Base-by-base conservation (phyloP, 2,113 vertebrate species). In the Lates calcarifer region DNA sequence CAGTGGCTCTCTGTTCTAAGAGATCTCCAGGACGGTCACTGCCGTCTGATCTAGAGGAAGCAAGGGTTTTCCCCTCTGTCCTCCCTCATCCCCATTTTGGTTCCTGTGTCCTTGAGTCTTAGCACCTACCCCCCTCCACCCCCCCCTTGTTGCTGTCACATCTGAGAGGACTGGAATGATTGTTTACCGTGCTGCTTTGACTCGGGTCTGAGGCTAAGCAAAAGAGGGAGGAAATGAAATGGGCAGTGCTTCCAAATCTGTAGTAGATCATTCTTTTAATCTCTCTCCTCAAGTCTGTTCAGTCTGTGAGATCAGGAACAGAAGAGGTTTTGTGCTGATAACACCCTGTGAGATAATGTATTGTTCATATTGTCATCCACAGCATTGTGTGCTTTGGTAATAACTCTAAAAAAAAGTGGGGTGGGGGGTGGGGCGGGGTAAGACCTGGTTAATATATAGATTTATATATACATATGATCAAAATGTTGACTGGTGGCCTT, bases 401-500 rank as follows among this genome's bases (percentile, higher is more conserved):
- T 74, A 79, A 79, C 79, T 67, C 33, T 81, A 67, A 69, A 67
- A 45, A 33, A 20, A 68, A 15, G 0, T n/a, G n/a, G n/a, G n/a
- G n/a, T n/a, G n/a, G n/a, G n/a, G n/a, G n/a, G n/a, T n/a, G n/a
- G n/a, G n/a, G n/a, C n/a, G 20, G 20, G 51, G 13, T 61, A 13
- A 75, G 56, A 81, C 57, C 53, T 82, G 83, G 57, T 75, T 87
- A 86, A 88, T 84, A 89, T 89, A 89, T 85, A 91, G 64, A 77
- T 80, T 84, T 86, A 70, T 83, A 85, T 84, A 77, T 77, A 81
- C 75, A 55, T 74, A 79, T 82, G 55, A 83, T 91, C 81, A n/a
- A 88, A 85, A 68, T 88, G 88, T 89, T 58, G 57, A 86, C 79
- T 82, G 83, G 93, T 93, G 92, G 92, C 93, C 92, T 94, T 94